Percentiles rank a stretch among this genome's conserved stretches.
These are phyloP conservation scores for Listronotus bonariensis DNA, from an alignment of 1,140 invertebrate species.

Conservation along the genomic window DNA sequence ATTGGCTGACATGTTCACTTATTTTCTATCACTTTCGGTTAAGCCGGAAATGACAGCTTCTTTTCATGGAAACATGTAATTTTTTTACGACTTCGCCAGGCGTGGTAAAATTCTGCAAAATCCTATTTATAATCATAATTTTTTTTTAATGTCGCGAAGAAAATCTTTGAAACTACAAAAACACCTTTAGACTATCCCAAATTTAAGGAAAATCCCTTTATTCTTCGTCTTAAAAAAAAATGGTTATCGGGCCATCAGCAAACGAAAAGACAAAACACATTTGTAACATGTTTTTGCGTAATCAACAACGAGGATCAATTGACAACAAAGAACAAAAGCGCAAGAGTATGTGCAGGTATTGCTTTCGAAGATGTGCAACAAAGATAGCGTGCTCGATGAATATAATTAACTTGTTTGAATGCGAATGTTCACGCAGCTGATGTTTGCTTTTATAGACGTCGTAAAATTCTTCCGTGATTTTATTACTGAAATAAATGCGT, in stretches of 20 bases:
- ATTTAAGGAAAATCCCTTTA: too few species aligned
- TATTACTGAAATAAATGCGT: background rate
- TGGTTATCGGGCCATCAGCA: background rate
- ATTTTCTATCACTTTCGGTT: too few species aligned
- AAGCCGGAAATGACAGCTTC: too few species aligned
- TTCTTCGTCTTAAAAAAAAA: too few species aligned
- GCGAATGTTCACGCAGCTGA: constrained; percentile 12
- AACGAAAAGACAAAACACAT: background rate
- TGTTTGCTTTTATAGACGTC: constrained; percentile 10
- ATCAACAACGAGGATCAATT: constrained; percentile 11
- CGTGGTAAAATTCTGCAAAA: too few species aligned
- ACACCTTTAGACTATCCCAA: too few species aligned
- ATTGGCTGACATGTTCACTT: too few species aligned
- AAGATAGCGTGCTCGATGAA: constrained; percentile 16
- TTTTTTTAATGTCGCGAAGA: too few species aligned
- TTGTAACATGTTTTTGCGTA: constrained; percentile 12
- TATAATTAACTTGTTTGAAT: constrained; percentile 21
- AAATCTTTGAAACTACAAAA: too few species aligned
- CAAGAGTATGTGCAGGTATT: constrained; percentile 28
- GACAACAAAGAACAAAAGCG: constrained; percentile 22
- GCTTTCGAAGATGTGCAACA: constrained; percentile 8
- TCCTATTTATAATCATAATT: too few species aligned
- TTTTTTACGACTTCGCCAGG: too few species aligned
- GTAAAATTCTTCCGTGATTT: constrained; percentile 1
- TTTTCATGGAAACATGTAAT: too few species aligned